phyloP scores from a whole-genome alignment of 2,113 vertebrate species.

The Macaca nemestrina region DNA sequence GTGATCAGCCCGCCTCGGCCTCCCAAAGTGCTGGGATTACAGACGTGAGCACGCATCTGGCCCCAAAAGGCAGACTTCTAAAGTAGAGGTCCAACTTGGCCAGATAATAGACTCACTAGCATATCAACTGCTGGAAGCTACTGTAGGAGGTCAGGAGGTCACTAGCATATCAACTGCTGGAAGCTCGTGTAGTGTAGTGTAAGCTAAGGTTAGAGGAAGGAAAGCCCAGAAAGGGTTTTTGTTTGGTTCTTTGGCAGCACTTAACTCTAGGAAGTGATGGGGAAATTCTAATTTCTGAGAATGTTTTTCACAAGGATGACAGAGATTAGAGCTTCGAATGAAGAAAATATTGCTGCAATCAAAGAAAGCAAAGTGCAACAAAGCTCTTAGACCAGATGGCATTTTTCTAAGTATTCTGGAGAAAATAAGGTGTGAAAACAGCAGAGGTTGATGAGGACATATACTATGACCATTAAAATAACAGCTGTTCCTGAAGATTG shows the following conservation, averaged over 20 bases:
- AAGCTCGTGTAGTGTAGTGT: not conserved
- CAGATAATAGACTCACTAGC: not conserved
- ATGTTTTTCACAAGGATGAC: slow-evolving; percentile 47
- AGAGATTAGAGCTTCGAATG: slow-evolving; percentile 34
- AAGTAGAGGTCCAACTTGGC: not conserved
- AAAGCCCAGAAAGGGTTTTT: not conserved
- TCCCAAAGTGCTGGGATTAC: no score
- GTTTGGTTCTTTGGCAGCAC: slow-evolving; percentile 47
- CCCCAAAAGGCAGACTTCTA: not conserved
- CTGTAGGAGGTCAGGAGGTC: not conserved
- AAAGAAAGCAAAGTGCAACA: not conserved
- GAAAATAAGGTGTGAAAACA: slow-evolving; percentile 45
- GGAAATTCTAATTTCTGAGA: slow-evolving; percentile 70
- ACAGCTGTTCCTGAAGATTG: not conserved
- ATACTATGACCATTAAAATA: not conserved
- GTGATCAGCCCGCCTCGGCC: no score
- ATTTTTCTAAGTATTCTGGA: slow-evolving; percentile 21
- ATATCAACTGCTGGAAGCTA: not conserved
- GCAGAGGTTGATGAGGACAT: not conserved
- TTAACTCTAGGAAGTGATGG: slow-evolving; percentile 59
- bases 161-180: not conserved
- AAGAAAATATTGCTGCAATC: slow-evolving; percentile 28
- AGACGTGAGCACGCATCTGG: no score
- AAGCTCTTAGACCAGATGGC: not conserved
- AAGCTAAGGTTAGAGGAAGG: not conserved